Base-by-base conservation (phyloP, 64 coral and sea anemone species). In the Acropora yongei region DNA sequence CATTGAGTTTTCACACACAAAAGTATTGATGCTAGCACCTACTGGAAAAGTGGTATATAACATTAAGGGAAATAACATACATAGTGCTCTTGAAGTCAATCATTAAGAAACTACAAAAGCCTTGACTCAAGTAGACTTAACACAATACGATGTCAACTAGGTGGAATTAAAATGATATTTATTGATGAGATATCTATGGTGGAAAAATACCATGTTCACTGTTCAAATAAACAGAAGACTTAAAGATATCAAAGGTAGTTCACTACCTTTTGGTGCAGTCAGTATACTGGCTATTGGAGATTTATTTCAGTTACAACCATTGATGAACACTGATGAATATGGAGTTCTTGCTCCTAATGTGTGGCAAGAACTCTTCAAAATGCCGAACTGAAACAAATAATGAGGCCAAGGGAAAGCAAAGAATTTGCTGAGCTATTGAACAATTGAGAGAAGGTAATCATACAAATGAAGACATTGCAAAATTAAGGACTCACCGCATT, bases 121-220 rank as follows among this genome's bases (percentile, higher is more conserved):
- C 30, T 30, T 30, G 30, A 30, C 30, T 30, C 30, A 30, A 30
- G 30, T 30, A 30, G 30, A 30, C 30, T 30, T 30, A 30, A 30
- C 30, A 30, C 30, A 30, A 30, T 30, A 30, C 30, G 0, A 30
- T 30, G 30, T 30, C 30, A 30, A 30, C 30, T 30, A 30, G 30
- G 30, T 30, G 30, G 30, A 30, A 30, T 30, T 30, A 30, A 30
- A 30, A 4, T 0, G 51, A 55, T 81, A 81, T 81, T 81, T 61
- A 55, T 81, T 81, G 78, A 81, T 81, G 78, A 81, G 55, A 81
- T 81, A 81, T 81, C 78, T 57, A 81, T 81, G 78, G 78, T 81
- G 55, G 78, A 30, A 49, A 61, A 81, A 81, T 81, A 55, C 51
- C 51, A 55, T 55, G 51, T 55, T 55, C 51, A 55, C 51, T 55